These are phyloP conservation scores for Syngnathus typhle DNA, from an alignment of 2,113 vertebrate genomes.

Conservation along the genomic window DNA sequence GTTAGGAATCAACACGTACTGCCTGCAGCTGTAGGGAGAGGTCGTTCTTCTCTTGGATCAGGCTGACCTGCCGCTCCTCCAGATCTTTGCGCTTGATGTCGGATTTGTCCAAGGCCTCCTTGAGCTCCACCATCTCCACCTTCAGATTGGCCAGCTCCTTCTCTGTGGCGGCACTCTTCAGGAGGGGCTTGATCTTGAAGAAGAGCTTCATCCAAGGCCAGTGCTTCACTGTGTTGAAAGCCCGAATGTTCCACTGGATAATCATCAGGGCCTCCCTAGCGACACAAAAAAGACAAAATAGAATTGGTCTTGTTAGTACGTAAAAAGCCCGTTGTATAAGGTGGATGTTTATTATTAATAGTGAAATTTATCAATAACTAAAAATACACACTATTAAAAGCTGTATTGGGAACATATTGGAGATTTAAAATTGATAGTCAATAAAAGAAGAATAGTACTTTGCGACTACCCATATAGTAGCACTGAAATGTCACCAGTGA, in stretches of 20 bases:
- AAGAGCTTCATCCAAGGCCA: slow-evolving; percentile 98
- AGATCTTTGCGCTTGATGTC: slow-evolving; percentile 86
- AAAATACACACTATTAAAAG: background rate
- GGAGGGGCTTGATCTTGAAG: slow-evolving; percentile 92
- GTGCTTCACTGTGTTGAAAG: slow-evolving; percentile 88
- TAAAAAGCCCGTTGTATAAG: too few relatives aligned
- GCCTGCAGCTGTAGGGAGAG: slow-evolving; percentile 86
- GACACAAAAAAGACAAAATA: background rate
- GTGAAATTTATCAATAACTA: too few relatives aligned
- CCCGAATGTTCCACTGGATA: slow-evolving; percentile 92
- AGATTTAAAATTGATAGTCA: background rate
- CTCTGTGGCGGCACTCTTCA: slow-evolving; percentile 85
- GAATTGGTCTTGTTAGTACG: too few relatives aligned
- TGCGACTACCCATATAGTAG: background rate
- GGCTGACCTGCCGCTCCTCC: slow-evolving; percentile 86
- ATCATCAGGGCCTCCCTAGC: slow-evolving; percentile 79
- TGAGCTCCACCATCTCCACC: slow-evolving; percentile 82
- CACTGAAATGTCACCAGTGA: background rate
- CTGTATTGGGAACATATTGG: background rate
- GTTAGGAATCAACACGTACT: slow-evolving; percentile 65
- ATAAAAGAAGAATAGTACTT: background rate
- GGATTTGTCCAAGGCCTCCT: slow-evolving; percentile 82
- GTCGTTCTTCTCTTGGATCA: slow-evolving; percentile 92
- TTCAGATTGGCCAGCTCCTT: slow-evolving; percentile 83
- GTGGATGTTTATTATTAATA: too few relatives aligned